A percentile compares a stretch with the other conserved stretches of the same genome.
phyloP scores from a whole-genome alignment of 1,140 invertebrate species.

The Probaryconus sp. region DNA sequence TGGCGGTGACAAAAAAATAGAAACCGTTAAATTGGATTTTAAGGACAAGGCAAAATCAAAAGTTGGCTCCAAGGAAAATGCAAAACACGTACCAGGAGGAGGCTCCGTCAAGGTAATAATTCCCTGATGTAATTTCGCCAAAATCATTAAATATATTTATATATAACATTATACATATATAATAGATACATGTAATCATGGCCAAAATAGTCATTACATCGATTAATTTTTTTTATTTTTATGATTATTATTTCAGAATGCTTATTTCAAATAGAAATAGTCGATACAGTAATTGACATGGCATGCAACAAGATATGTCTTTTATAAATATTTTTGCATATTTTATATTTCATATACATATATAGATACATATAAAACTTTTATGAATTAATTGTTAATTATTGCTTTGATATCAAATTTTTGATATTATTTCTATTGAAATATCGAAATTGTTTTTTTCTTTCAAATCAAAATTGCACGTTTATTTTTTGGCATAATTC shows the following conservation, averaged over 20 bases:
- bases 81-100: slow-evolving; percentile 91
- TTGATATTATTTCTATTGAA: slow-evolving; percentile 4
- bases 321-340: slow-evolving; percentile 15
- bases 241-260: slow-evolving; percentile 12
- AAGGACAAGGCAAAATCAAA: slow-evolving; percentile 95
- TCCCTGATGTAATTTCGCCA: too few relatives aligned
- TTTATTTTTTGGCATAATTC: too few relatives aligned
- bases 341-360: slow-evolving; percentile 27
- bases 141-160: too few relatives aligned
- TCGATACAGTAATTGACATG: too few relatives aligned
- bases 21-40: slow-evolving; percentile 92
- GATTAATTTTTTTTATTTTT: slow-evolving; percentile 12
- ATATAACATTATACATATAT: too few relatives aligned
- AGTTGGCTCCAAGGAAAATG: slow-evolving; percentile 95
- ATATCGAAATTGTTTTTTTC: too few relatives aligned
- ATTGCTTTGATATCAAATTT: too few relatives aligned
- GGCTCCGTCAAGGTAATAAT: slow-evolving; percentile 89
- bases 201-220: slow-evolving; percentile 27
- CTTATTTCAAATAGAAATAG: slow-evolving; percentile 34
- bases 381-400: too few relatives aligned
- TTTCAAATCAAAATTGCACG: too few relatives aligned
- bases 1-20: slow-evolving; percentile 95
- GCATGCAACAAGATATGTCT: slow-evolving; percentile 25
- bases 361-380: too few relatives aligned
- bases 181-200: too few relatives aligned